Evolutionary conservation across 1,140 invertebrate species (phyloP), one percentile per base, ranked within the genome.

Genomic region (Megalonaias nervosa): DNA sequence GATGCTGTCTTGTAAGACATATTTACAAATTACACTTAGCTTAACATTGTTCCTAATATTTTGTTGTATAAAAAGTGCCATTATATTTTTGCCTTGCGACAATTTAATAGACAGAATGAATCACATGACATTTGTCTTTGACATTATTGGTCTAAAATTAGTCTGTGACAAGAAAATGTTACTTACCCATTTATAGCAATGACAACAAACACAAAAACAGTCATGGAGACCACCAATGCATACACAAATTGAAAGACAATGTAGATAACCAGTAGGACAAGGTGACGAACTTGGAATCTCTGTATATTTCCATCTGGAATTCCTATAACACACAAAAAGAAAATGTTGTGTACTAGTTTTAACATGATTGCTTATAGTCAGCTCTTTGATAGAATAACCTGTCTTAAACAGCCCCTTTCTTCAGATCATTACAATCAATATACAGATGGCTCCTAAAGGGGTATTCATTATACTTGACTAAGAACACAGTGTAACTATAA

Each of bases 111-210:
- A 48, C 6, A 48, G 9, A 48, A 48, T 48, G 6, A 48, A 48
- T 11, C 38, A 6, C 0, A 11, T 48, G 4, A 48, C 6, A 48
- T 48, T 48, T 4, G 6, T 48, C 38, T 5, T 48, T 48, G 38
- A 48, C 38, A 48, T 48, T 11, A 48, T 48, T 48, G 9, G 38
- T 1, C 4, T 48, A 11, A 38, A 38, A 48, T 48, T 48, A 11
- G 38, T 48, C 38, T 11, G 38, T 48, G 6, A 48, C 38, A 48
- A 62, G 19, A n/a, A 62, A 23, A 23, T 62, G 13, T 31, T 19
- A 64, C 75, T 67, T 77, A 77, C 75, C 75, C 70, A 68, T 78
- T 78, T 13, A 78, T 60, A 61, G 76, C 76, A 13, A 69, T 72
- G 15, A 78, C 26, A 9, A 78, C 74, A 19, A 78, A 13, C 4